A percentile compares a stretch with the other conserved stretches of the same genome.
phyloP scores from a whole-genome alignment of 2,113 vertebrate genomes.

The Xenopus tropicalis region UCB_Xtro_10.0 CM004444.2:156227001-156227500 shows the following conservation, averaged over 20 bases:
- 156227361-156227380: neutral
- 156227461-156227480: neutral
- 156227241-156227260: neutral
- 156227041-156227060: too few relatives aligned
- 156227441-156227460: neutral
- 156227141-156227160: too few relatives aligned
- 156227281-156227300: neutral
- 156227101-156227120: too few relatives aligned
- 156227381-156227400: slow-evolving; percentile 1
- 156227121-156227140: too few relatives aligned
- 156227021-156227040: too few relatives aligned
- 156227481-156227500: neutral
- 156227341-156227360: neutral
- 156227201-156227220: too few relatives aligned
- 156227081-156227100: neutral
- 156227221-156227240: too few relatives aligned
- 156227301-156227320: too few relatives aligned
- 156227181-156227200: too few relatives aligned
- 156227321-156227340: neutral
- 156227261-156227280: too few relatives aligned
- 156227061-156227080: too few relatives aligned
- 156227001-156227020: neutral
- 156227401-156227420: neutral
- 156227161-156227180: neutral
- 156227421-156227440: neutral